Evolutionary conservation across 2,888 invertebrate genomes (phyloP).

Genomic region (Ophioninae sp.): DNA sequence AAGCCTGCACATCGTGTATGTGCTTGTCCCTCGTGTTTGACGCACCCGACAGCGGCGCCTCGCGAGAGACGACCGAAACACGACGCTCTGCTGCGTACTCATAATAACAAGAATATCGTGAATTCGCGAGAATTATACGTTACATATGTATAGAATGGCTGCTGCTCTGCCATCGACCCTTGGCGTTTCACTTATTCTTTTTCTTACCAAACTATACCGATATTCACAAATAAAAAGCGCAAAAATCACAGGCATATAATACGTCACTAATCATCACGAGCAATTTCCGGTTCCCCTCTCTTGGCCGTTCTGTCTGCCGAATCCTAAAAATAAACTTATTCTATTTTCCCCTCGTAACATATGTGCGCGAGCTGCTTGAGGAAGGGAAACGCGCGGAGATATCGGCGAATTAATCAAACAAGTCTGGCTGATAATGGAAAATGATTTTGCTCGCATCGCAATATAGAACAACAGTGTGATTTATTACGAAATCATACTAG

Average conservation of each 20-base stretch:
- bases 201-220: conserved; percentile 16
- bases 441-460: conserved; percentile 20
- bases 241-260: conserved; percentile 31
- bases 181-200: conserved; percentile 16
- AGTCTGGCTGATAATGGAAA: conserved; percentile 39
- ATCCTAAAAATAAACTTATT: conserved; percentile 61
- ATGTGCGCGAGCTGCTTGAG: background rate
- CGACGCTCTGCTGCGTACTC: conserved; percentile 10
- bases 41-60: conserved; percentile 47
- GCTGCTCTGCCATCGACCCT: conserved; percentile 61
- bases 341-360: conserved; percentile 46
- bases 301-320: conserved; percentile 26
- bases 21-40: background rate
- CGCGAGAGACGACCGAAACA: conserved; percentile 20
- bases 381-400: conserved; percentile 5
- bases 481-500: background rate
- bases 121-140: conserved; percentile 37
- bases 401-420: conserved; percentile 48
- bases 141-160: conserved; percentile 51
- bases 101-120: conserved; percentile 37
- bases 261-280: conserved; percentile 53
- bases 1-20: background rate
- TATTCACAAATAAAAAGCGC: conserved; percentile 7
- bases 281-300: conserved; percentile 28
- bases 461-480: conserved; percentile 5